Base-by-base conservation (phyloP, 1,140 invertebrate genomes). In the Wasmannia auropunctata region DNA sequence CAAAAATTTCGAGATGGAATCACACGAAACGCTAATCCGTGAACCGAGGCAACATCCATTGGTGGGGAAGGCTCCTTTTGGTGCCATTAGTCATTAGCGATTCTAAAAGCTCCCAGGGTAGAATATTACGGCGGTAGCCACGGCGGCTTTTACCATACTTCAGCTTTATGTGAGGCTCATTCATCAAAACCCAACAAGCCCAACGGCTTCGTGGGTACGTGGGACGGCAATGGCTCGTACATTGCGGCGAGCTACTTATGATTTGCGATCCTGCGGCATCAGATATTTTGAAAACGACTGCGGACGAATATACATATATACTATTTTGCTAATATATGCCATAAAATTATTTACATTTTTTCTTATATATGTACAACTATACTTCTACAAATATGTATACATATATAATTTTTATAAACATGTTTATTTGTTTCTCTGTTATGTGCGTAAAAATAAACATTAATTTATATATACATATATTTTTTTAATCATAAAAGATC, bases 11-110 rank as follows among this genome's bases (percentile, higher is more conserved):
- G 46, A 28, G 75, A 25, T 60, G 70, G 74, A 75, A 75, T 81
- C 63, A 69, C 69, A 37, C 69, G 69, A 81, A 86, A 85, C 49
- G 65, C 22, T 86, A 75, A 91, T 89, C 81, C 88, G 22, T 67
- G 76, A 88, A 85, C 62, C 83, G 51, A 49, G 77, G 49, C 60
- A 76, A 62, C 83, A 86, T 91, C 85, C 85, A 86, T 88, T 37
- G 88, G 58, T 74, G 37, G 81, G 77, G 43, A n/a, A n/a, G n/a
- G 60, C 60, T 88, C 79, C 86, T 92, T 88, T 91, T 88, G 91
- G 85, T 91, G 90, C 90, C 90, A 92, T 92, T 92, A 92, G 91
- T 92, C 91, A 92, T 92, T 92, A 92, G 91, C 85, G 91, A 91
- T 92, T 92, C 91, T 91, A 91, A 92, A 92, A 92, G 91, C 91